Evolutionary conservation across 2,888 invertebrate species (phyloP).

Genomic region (Laspeyria flexula): DNA sequence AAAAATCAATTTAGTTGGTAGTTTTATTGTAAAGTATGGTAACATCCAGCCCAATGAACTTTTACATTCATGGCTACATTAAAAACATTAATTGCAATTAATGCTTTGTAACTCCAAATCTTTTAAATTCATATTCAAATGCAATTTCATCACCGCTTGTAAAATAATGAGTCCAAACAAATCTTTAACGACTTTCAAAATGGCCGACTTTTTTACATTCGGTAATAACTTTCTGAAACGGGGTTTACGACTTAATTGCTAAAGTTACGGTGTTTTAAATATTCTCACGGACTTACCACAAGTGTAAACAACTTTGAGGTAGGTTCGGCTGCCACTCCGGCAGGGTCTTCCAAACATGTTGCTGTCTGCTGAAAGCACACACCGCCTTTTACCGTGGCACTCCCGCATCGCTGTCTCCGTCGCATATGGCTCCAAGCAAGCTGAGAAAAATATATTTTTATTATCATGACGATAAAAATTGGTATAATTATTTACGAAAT

Average conservation of each 20-base stretch:
- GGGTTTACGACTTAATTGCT: conserved; percentile 33
- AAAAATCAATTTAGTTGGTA: too few species aligned
- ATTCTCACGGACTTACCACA: conserved; percentile 89
- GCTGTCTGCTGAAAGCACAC: conserved; percentile 92
- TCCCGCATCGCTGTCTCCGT: conserved; percentile 96
- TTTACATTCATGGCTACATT: too few species aligned
- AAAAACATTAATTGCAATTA: too few species aligned
- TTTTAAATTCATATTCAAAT: neutral
- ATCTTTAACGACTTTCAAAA: conserved; percentile 18
- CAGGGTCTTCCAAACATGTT: conserved; percentile 94
- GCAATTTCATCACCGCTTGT: neutral
- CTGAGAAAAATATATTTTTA: conserved; percentile 77
- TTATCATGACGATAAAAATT: too few species aligned
- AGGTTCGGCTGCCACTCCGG: conserved; percentile 91
- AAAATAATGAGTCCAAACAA: conserved; percentile 6
- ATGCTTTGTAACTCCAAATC: too few species aligned
- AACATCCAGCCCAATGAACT: too few species aligned
- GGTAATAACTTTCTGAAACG: conserved; percentile 21
- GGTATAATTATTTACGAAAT: conserved; percentile 26
- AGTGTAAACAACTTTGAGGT: conserved; percentile 94
- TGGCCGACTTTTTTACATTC: conserved; percentile 15
- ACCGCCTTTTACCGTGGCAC: conserved; percentile 93
- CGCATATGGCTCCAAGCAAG: conserved; percentile 94
- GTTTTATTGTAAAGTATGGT: too few species aligned
- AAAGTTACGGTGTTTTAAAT: conserved; percentile 24